Base-by-base conservation (phyloP, 2,113 vertebrate species). In the Pyxicephalus adspersus region DNA sequence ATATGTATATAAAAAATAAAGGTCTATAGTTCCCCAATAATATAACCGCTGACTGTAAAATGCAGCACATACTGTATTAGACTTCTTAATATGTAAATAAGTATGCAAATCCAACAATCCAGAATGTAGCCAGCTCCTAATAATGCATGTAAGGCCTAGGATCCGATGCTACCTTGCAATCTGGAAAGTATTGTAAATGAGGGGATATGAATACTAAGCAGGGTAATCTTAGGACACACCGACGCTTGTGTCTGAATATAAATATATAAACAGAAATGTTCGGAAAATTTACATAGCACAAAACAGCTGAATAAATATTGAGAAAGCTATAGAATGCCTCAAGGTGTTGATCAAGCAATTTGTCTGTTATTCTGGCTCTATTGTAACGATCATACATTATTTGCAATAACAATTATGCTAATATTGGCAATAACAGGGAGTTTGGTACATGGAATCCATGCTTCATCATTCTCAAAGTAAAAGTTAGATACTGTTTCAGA, bases 161-260 rank as follows among this genome's bases (percentile, higher is more conserved):
- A 61, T 22, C 58, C 22, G 17, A 38, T 22, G 20, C 71, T 58
- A 23, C 54, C 26, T 60, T 31, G 54, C 34, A 74, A 60, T 55
- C 54, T 60, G 54, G 54, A 45, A 20, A 22, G 9, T 38, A 58
- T 38, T 58, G 63, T 25, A 65, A 57, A 38, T 66, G 54, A 67
- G 6, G 11, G 28, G 26, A 81, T 73, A 64, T 73, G 68, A 81
- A 81, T 81, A 65, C 17, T 29, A 72, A 81, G 79, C 26, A 64
- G 58, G 79, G 79, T 81, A 55, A 73, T 74, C 45, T 81, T 25
- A 81, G 79, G 79, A 81, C 79, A 65, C 70, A 25, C 22, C 13
- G 26, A 28, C 26, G 38, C 50, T 6, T 38, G 64, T 64, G 54
- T 23, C 68, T 54, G 58, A 57, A 65, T 65, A 23, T 64, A 71